These are phyloP conservation scores for Phrynocephalus versicolor DNA, from an alignment of 2,113 vertebrate species.

Conservation along the genomic window DNA sequence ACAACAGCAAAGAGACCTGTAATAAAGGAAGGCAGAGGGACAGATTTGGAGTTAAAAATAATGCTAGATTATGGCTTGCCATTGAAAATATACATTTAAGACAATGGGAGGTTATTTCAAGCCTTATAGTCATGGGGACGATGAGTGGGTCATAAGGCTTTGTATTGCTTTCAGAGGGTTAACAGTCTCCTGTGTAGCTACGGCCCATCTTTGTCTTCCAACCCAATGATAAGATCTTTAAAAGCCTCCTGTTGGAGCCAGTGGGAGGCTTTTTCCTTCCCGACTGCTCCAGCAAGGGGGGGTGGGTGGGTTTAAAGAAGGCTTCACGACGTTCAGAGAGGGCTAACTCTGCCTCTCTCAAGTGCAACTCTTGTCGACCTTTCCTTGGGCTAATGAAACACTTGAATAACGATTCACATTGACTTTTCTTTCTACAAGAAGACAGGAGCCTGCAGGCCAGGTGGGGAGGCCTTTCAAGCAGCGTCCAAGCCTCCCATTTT, in stretches of 20 bases:
- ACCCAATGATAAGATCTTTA: neutral
- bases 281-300: no score
- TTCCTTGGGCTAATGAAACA: no score
- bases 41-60: neutral
- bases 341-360: no score
- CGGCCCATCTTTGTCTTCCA: neutral
- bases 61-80: neutral
- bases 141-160: no score
- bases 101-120: neutral
- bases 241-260: neutral
- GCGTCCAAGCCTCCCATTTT: neutral
- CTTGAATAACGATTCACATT: no score
- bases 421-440: no score
- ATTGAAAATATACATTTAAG: neutral
- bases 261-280: neutral
- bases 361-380: no score
- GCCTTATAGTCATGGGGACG: neutral
- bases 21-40: neutral
- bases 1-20: conserved; percentile 55
- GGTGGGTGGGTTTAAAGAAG: no score
- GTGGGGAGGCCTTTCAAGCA: no score
- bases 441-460: neutral
- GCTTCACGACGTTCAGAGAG: no score
- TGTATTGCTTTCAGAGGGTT: neutral
- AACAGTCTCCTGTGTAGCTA: neutral